Evolutionary conservation across 2,113 vertebrate species (phyloP), one percentile per base, ranked within the genome.

Genomic region (Chascanopsetta lugubris): DNA sequence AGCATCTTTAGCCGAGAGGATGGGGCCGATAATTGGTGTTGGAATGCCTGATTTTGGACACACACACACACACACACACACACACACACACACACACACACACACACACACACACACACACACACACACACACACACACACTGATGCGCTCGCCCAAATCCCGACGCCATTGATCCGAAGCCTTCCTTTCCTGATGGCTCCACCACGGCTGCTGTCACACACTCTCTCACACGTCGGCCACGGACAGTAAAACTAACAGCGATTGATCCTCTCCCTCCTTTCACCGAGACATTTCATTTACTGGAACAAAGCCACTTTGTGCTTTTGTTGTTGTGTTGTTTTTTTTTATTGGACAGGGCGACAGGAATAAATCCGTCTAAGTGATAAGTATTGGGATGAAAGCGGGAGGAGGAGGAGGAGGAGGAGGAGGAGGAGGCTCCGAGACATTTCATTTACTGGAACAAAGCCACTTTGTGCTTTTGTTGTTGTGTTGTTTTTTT

Each of bases 391-490:
- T 55, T 66, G 40, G 49, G 46, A 80, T 67, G 69, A 67, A 34
- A 51, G 57, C 36, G 38, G 61, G n/a, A 70, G 49, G 26, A 6
- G 2, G 20, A 11, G 27, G 38, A n/a, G n/a, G n/a, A n/a, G n/a
- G n/a, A n/a, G n/a, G n/a, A n/a, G n/a, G n/a, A n/a, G 21, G 36
- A n/a, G 20, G 7, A 11, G 62, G 25, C 29, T 8, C 4, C 29
- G 40, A 80, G 75, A 79, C 63, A 57, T 85, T 84, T 84, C 57
- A 82, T 82, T 87, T 61, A 71, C 70, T 69, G 72, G 75, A 87
- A 78, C 70, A 85, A 85, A 79, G 73, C 73, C 69, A 76, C 64
- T 76, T 27, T 65, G 57, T 70, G 57, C 71, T 80, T 82, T 75
- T 74, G 80, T 57, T 63, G 62, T 72, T 74, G 56, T 48, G 47